Conservation (phyloP, 1,140 invertebrate species). For the Carposina sasakii region DNA sequence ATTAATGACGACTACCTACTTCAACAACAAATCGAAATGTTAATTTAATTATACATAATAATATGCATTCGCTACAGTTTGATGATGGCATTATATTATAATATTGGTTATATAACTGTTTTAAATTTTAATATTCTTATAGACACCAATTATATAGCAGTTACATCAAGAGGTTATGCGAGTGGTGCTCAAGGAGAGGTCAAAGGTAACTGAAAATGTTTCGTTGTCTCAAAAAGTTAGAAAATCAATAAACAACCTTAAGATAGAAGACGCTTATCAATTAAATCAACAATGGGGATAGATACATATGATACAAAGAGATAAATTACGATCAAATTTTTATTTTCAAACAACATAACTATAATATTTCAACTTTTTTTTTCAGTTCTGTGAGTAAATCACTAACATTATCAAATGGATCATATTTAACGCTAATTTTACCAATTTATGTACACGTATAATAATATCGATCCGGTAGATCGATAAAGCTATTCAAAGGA, state of each 20-base stretch:
- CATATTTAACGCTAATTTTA: conserved; percentile 41
- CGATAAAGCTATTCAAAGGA: conserved; percentile 26
- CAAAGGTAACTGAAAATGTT: conserved; percentile 30
- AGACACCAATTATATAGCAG: conserved; percentile 63
- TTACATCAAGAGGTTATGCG: conserved; percentile 30
- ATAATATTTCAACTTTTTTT: conserved; percentile 68
- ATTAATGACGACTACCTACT: conserved; percentile 25
- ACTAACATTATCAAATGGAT: conserved; percentile 61
- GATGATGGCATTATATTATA: conserved; percentile 41
- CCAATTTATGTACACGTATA: conserved; percentile 28
- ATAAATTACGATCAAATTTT: conserved; percentile 44
- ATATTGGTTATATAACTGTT: conserved; percentile 33
- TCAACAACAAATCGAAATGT: conserved; percentile 15
- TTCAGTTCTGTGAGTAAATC: conserved; percentile 70
- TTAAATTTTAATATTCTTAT: conserved; percentile 37
- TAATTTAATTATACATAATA: conserved; percentile 25
- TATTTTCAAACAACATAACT: conserved; percentile 61
- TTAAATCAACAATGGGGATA: conserved; percentile 62
- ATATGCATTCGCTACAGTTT: conserved; percentile 44
- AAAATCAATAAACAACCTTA: conserved; percentile 34
- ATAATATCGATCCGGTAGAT: too few species aligned
- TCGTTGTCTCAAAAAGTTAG: conserved; percentile 51
- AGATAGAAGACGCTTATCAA: conserved; percentile 54
- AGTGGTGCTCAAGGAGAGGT: conserved; percentile 28
- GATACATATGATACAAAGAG: conserved; percentile 62